Percentiles rank a stretch among this genome's conserved stretches.
Conservation (phyloP, 2,113 vertebrate species). For the Phalacrocorax aristotelis region DNA sequence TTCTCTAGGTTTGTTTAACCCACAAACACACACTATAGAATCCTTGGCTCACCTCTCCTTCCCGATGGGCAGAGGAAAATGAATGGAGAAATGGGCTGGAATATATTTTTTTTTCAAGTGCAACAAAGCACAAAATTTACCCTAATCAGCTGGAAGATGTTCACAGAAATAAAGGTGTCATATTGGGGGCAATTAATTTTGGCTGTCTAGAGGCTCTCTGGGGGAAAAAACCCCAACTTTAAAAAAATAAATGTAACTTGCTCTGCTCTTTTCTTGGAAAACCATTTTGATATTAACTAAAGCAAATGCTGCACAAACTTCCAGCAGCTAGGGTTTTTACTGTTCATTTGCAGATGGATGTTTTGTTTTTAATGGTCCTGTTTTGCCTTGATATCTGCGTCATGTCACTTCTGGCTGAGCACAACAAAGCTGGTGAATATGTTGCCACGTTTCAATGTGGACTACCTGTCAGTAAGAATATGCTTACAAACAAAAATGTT, state of each 20-base stretch:
- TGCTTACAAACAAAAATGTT: neutral
- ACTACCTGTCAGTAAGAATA: neutral
- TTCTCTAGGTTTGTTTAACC: neutral
- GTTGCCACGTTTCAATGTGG: neutral
- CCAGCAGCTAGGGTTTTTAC: neutral
- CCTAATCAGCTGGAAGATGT: neutral
- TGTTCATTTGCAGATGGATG: constrained; percentile 24
- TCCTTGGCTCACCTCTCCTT: neutral
- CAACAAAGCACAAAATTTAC: neutral
- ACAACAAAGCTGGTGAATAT: neutral
- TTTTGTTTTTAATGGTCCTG: constrained; percentile 19
- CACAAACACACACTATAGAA: neutral
- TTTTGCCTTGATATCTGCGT: neutral
- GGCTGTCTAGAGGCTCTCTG: neutral
- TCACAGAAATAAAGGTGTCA: neutral
- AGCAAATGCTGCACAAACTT: neutral
- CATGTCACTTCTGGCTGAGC: constrained; percentile 1
- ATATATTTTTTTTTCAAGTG: neutral
- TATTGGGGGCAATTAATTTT: neutral
- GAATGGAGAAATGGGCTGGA: neutral
- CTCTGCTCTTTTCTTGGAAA: neutral
- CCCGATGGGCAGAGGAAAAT: neutral
- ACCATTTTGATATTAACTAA: neutral
- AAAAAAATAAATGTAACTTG: neutral
- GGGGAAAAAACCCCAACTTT: neutral